phyloP scores from a whole-genome alignment of 2,797 vertebrate genomes.

The Chromis chromis region DNA sequence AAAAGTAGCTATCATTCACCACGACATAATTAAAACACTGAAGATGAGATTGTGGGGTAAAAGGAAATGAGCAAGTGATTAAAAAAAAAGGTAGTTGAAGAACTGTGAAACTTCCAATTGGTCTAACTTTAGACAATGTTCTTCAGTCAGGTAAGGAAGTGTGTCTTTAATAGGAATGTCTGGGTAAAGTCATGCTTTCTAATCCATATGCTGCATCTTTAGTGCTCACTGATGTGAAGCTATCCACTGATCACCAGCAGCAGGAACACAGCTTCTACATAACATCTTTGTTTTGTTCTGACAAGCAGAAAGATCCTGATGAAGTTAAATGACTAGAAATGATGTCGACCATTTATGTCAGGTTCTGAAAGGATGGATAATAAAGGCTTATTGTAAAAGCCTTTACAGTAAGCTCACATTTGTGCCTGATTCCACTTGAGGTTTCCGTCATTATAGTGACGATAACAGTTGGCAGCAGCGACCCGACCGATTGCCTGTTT shows the following conservation, averaged over 20 bases:
- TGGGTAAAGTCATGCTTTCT: conserved; percentile 34
- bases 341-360: background rate
- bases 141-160: conserved; percentile 50
- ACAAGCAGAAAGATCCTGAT: background rate
- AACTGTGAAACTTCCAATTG: conserved; percentile 62
- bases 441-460: background rate
- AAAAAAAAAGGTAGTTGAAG: conserved; percentile 63
- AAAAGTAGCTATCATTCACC: conserved; percentile 67
- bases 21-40: conserved; percentile 80
- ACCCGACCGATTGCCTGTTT: conserved; percentile 2
- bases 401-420: background rate
- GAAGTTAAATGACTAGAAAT: background rate
- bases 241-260: too few species aligned
- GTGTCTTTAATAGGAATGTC: conserved; percentile 35
- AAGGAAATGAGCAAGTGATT: conserved; percentile 80
- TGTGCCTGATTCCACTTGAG: conserved; percentile 2
- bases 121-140: conserved; percentile 59
- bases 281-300: background rate
- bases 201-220: conserved; percentile 17
- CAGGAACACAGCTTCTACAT: too few species aligned
- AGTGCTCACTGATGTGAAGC: background rate
- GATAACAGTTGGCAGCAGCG: conserved; percentile 5
- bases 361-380: too few species aligned
- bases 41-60: conserved; percentile 76
- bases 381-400: background rate